phyloP scores from a whole-genome alignment of 2,797 vertebrate genomes.

The Myiotriccus ornatus region DNA sequence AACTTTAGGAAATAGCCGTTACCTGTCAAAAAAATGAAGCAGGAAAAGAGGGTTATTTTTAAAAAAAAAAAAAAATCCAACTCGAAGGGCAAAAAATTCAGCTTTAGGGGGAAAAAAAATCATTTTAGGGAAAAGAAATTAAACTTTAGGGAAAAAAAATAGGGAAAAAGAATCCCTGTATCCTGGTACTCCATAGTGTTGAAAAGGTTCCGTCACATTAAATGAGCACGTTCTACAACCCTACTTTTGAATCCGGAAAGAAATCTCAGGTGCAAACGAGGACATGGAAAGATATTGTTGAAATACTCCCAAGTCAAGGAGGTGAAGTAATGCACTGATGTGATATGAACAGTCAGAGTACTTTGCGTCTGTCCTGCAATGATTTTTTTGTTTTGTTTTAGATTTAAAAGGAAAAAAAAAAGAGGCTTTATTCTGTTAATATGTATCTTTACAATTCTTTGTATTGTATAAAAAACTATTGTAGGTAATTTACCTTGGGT shows the following conservation, averaged over 20 bases:
- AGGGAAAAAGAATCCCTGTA: constrained; percentile 24
- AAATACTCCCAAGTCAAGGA: constrained; percentile 80
- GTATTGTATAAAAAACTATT: constrained; percentile 86
- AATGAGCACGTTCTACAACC: constrained; percentile 35
- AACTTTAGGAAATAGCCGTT: constrained; percentile 78
- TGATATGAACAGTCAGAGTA: constrained; percentile 84
- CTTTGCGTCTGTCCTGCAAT: constrained; percentile 82
- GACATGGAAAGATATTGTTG: constrained; percentile 73
- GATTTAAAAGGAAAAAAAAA: constrained; percentile 72
- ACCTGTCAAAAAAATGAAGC: constrained; percentile 44
- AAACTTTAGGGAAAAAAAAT: not conserved
- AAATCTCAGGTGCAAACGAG: constrained; percentile 87
- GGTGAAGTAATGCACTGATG: constrained; percentile 89
- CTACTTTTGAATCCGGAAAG: constrained; percentile 72
- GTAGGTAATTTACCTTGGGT: constrained; percentile 89
- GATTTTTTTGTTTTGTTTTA: constrained; percentile 79
- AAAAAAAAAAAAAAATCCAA: not conserved
- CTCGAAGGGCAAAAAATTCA: not conserved
- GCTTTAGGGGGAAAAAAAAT: not conserved
- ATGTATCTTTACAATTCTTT: constrained; percentile 75
- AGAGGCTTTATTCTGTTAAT: constrained; percentile 86
- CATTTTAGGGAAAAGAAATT: not conserved
- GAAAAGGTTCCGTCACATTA: constrained; percentile 30
- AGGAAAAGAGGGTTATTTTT: not conserved
- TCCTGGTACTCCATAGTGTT: constrained; percentile 80